A percentile compares a stretch with the other conserved stretches of the same genome.
Evolutionary conservation across 2,888 invertebrate species (phyloP).

Genomic region (Antitype chi): DNA sequence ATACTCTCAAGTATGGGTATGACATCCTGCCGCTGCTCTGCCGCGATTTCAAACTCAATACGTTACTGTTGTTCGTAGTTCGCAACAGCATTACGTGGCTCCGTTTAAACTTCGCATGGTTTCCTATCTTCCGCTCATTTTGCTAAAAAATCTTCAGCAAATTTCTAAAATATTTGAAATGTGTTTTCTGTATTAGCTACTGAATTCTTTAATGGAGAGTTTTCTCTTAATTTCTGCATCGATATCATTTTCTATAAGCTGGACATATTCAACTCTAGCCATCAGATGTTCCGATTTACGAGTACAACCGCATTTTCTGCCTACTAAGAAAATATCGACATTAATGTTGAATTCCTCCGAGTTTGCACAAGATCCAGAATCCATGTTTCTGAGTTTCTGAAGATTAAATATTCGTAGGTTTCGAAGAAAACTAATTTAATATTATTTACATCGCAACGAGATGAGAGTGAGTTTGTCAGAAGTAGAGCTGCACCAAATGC

Average conservation of each 20-base stretch:
- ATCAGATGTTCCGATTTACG: not conserved
- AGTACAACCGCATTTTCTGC: too few relatives aligned
- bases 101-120: slow-evolving; percentile 50
- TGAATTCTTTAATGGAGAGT: not conserved
- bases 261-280: not conserved
- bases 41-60: slow-evolving; percentile 53
- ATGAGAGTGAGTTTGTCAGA: not conserved
- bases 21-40: slow-evolving; percentile 29
- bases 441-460: not conserved
- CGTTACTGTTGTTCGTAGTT: slow-evolving; percentile 54
- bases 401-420: not conserved
- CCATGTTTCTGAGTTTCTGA: not conserved
- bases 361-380: not conserved
- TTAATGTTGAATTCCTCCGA: not conserved
- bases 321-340: not conserved
- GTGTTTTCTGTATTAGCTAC: not conserved
- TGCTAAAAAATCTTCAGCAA: not conserved
- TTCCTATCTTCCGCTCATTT: slow-evolving; percentile 32
- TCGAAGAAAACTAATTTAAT: not conserved
- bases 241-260: not conserved
- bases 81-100: slow-evolving; percentile 52
- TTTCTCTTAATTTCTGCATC: not conserved
- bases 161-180: not conserved
- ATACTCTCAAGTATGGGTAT: slow-evolving; percentile 15
- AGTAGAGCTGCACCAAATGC: slow-evolving; percentile 7